Evolutionary conservation across 2,888 invertebrate species (phyloP).

Genomic region (Amiota communis): DNA sequence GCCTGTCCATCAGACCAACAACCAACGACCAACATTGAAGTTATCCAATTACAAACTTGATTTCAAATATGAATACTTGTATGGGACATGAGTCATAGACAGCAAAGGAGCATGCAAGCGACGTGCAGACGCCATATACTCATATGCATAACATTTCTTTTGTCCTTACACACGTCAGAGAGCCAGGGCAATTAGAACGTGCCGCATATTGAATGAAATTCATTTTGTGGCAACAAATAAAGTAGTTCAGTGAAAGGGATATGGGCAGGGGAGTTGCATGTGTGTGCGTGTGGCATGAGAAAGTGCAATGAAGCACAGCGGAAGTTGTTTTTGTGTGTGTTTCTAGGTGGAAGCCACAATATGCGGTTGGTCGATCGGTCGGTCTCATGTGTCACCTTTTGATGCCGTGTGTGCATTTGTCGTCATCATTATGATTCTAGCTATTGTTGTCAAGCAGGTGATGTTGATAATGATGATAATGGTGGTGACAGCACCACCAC

Average conservation of each 20-base stretch:
- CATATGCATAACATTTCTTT: conserved; percentile 6
- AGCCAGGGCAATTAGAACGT: conserved; percentile 22
- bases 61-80: background rate
- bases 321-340: conserved; percentile 38
- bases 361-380: conserved; percentile 48
- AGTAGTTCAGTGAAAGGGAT: too few relatives aligned
- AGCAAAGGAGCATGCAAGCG: conserved; percentile 40
- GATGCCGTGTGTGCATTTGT: background rate
- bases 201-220: conserved; percentile 1
- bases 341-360: conserved; percentile 59
- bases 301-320: conserved; percentile 57
- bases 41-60: conserved; percentile 1
- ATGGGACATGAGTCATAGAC: conserved; percentile 53
- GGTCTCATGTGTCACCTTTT: conserved; percentile 44
- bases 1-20: too few relatives aligned
- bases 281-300: conserved; percentile 44
- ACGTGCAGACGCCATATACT: conserved; percentile 8
- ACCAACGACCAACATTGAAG: background rate
- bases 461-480: conserved; percentile 35
- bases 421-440: background rate
- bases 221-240: background rate
- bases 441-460: conserved; percentile 32
- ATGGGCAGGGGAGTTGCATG: background rate
- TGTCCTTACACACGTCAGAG: conserved; percentile 38
- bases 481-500: conserved; percentile 46